Base-by-base conservation (phyloP, 1,140 invertebrate species). In the Euura lappo region DNA sequence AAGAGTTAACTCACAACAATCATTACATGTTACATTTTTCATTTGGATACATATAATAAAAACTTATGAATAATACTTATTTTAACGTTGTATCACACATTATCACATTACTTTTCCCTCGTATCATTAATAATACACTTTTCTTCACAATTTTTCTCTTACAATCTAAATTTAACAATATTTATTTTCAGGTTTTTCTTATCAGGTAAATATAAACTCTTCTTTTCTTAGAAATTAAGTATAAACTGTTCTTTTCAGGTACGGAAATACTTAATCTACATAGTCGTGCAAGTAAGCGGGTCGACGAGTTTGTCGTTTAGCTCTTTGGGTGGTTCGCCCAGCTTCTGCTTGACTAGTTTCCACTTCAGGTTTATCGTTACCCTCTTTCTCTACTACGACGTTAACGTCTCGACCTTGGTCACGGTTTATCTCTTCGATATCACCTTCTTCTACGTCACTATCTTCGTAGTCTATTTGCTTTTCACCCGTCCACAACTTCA, bases 401-500 rank as follows among this genome's bases (percentile, higher is more conserved):
- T 51, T 11, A 11, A n/a, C n/a, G n/a, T n/a, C n/a, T n/a, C n/a
- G n/a, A n/a, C n/a, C n/a, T n/a, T n/a, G n/a, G n/a, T n/a, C n/a
- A n/a, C n/a, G n/a, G n/a, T n/a, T n/a, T n/a, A n/a, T n/a, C n/a
- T n/a, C n/a, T n/a, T n/a, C n/a, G n/a, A n/a, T n/a, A n/a, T n/a
- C n/a, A n/a, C n/a, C n/a, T n/a, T n/a, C n/a, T n/a, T n/a, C n/a
- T n/a, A 60, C 67, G 13, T 67, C 60, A n/a, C n/a, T n/a, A n/a
- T n/a, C n/a, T n/a, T n/a, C n/a, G n/a, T n/a, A n/a, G n/a, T n/a
- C n/a, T 51, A 60, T 13, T 11, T 45, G 67, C 44, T 67, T 11
- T 42, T n/a, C n/a, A n/a, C 70, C 70, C n/a, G 51, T 45, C 74
- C 74, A 75, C 11, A 75, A 64, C 65, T 75, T 75, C 43, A 68